Percentiles rank a stretch among this genome's conserved stretches.
Conservation (phyloP, 1,140 invertebrate species). For the Ladona fulva region DNA sequence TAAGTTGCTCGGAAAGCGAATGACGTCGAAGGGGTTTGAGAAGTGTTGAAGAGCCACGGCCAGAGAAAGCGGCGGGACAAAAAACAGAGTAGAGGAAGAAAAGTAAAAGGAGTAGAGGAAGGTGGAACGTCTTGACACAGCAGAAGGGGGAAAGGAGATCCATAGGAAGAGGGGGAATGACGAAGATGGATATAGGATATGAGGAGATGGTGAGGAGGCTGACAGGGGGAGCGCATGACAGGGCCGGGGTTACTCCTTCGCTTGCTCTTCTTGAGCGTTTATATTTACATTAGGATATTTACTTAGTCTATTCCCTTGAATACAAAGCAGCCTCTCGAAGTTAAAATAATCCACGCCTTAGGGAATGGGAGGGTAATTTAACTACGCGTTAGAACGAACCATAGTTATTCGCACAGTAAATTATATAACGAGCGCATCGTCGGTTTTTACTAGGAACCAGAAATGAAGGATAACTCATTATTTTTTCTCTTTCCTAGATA, state of each 20-base stretch:
- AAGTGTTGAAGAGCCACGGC: background rate
- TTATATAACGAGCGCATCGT: too few relatives aligned
- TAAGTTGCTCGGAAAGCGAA: background rate
- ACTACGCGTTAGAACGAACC: background rate
- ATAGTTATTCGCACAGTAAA: too few relatives aligned
- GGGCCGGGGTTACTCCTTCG: background rate
- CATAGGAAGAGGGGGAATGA: background rate
- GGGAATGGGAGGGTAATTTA: background rate
- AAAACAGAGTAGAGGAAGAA: background rate
- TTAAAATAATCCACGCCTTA: background rate
- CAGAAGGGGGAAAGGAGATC: background rate
- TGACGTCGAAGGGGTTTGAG: background rate
- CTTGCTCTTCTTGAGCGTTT: background rate
- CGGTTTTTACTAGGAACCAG: too few relatives aligned
- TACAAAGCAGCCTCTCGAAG: background rate
- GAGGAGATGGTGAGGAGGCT: background rate
- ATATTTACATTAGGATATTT: slow-evolving; percentile 9
- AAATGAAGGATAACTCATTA: too few relatives aligned
- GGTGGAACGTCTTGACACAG: background rate
- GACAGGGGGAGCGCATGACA: background rate
- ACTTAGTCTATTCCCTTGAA: slow-evolving; percentile 1
- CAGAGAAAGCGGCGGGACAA: background rate
- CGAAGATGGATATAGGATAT: slow-evolving; percentile 6
- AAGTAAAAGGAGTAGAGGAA: background rate
- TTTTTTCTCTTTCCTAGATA: too few relatives aligned